Conservation (phyloP, 1,140 invertebrate genomes). For the Drosophila repleta region DNA sequence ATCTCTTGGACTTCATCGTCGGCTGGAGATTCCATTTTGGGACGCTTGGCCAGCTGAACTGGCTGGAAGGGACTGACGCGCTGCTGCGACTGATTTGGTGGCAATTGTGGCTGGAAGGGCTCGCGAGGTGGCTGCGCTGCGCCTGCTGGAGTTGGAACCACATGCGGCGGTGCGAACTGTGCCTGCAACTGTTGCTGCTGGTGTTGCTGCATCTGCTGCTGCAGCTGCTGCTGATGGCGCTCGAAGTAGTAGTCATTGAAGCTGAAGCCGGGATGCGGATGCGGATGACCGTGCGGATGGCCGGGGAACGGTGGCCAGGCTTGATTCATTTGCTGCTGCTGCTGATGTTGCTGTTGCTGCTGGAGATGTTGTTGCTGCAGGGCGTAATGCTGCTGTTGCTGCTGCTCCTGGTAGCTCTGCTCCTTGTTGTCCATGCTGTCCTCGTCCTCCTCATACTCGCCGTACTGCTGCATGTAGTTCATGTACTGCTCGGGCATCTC, state of each 20-base stretch:
- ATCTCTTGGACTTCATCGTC: constrained; percentile 69
- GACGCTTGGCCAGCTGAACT: constrained; percentile 62
- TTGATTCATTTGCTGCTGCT: constrained; percentile 48
- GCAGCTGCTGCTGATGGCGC: constrained; percentile 62
- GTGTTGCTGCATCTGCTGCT: constrained; percentile 58
- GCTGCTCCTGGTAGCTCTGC: constrained; percentile 70
- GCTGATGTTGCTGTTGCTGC: constrained; percentile 66
- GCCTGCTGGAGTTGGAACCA: constrained; percentile 2
- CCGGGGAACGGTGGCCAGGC: constrained; percentile 60
- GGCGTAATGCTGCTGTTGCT: constrained; percentile 64
- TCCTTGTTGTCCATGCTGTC: constrained; percentile 74
- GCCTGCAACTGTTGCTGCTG: constrained; percentile 59
- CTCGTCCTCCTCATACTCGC: constrained; percentile 78
- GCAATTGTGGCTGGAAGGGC: constrained; percentile 69
- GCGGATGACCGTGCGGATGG: constrained; percentile 39
- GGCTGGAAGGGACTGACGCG: constrained; percentile 66
- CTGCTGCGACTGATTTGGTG: constrained; percentile 57
- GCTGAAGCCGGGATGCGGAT: constrained; percentile 57
- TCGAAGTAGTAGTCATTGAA: constrained; percentile 75
- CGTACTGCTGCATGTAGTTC: constrained; percentile 79
- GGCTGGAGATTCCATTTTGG: constrained; percentile 60
- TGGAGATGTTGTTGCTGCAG: constrained; percentile 65
- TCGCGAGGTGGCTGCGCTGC: constrained; percentile 44
- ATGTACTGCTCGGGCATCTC: constrained; percentile 80
- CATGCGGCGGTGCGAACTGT: constrained; percentile 42